Conservation (phyloP, 2,797 vertebrate genomes). For the Varecia variegata region DNA sequence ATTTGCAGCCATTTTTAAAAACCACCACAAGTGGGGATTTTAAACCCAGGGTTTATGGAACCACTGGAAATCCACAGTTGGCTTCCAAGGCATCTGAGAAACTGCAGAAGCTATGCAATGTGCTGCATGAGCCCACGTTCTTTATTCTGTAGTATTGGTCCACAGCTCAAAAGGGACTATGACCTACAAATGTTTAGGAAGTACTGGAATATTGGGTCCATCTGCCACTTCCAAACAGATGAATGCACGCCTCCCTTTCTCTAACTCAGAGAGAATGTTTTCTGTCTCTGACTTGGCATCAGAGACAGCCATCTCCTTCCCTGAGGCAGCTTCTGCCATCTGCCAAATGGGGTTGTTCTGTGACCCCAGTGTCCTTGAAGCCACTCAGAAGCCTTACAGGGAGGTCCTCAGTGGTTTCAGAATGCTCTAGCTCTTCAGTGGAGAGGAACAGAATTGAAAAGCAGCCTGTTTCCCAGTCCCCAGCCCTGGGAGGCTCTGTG, state of each 20-base stretch:
- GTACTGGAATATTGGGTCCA: neutral
- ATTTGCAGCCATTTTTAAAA: constrained; percentile 1
- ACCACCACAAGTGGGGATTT: neutral
- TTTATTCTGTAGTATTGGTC: neutral
- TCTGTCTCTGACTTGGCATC: constrained; percentile 33
- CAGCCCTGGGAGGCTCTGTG: neutral
- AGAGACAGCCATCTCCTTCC: constrained; percentile 45
- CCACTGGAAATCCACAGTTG: neutral
- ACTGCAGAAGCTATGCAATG: neutral
- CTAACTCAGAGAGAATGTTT: constrained; percentile 44
- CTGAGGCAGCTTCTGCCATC: constrained; percentile 54
- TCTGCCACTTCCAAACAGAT: constrained; percentile 46
- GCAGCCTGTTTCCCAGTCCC: neutral
- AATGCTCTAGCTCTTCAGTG: neutral
- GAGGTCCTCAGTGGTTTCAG: neutral
- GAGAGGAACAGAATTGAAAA: neutral
- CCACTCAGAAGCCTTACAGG: neutral
- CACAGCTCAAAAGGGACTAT: neutral
- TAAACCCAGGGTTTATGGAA: neutral
- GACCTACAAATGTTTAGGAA: constrained; percentile 37
- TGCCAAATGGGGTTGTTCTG: constrained; percentile 53
- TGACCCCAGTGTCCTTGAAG: constrained; percentile 58
- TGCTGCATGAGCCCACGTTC: neutral
- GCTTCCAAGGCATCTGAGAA: constrained; percentile 10
- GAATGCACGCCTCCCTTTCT: neutral